Evolutionary conservation across 2,113 vertebrate genomes (phyloP).

Genomic region (Nerophis lumbriciformis): DNA sequence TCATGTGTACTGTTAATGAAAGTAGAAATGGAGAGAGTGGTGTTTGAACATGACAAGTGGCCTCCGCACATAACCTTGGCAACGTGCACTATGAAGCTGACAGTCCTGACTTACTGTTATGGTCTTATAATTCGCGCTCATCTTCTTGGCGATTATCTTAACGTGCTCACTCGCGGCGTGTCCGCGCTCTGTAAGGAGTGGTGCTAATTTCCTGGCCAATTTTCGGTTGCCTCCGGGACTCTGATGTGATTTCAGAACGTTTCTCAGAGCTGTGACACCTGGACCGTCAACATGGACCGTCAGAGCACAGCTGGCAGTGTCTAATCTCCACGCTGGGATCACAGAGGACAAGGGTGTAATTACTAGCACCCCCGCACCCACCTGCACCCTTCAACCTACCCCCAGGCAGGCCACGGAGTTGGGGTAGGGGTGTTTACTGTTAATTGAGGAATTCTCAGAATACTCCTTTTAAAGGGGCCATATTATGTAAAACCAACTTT

Average conservation of each 20-base stretch:
- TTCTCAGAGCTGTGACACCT: slow-evolving; percentile 42
- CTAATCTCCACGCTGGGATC: slow-evolving; percentile 28
- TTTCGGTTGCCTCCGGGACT: neutral
- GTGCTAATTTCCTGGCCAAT: neutral
- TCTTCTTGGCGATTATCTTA: too few relatives aligned
- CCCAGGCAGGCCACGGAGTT: slow-evolving; percentile 14
- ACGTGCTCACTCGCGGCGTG: too few relatives aligned
- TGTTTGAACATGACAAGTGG: too few relatives aligned
- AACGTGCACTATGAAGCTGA: too few relatives aligned
- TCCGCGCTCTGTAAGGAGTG: neutral
- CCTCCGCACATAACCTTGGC: too few relatives aligned
- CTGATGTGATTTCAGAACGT: neutral
- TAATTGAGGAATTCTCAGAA: slow-evolving; percentile 13
- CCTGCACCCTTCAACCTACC: neutral
- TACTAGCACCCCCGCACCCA: slow-evolving; percentile 18
- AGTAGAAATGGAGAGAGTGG: too few relatives aligned
- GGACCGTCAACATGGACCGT: slow-evolving; percentile 30
- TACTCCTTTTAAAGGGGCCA: neutral
- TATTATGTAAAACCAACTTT: too few relatives aligned
- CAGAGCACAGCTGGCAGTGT: slow-evolving; percentile 42
- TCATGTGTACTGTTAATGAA: too few relatives aligned
- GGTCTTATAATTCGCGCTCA: too few relatives aligned
- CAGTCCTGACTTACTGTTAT: too few relatives aligned
- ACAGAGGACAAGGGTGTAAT: slow-evolving; percentile 37
- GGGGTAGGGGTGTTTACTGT: neutral